phyloP scores from a whole-genome alignment of 37 sponge, comb jelly and placozoan species.

The Amphimedon queenslandica region DNA sequence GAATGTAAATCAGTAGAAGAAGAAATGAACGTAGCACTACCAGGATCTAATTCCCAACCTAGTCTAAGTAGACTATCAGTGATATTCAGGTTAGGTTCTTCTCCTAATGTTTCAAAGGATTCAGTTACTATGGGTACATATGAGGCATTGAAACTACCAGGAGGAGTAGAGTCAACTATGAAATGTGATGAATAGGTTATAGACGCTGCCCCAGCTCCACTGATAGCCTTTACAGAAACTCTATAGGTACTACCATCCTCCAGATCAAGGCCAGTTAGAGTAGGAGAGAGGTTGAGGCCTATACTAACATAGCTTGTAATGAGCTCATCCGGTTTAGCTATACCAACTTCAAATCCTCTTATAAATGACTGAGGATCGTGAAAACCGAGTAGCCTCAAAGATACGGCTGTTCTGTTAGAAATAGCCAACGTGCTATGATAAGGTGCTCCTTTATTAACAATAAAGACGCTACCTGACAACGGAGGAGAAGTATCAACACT shows the following conservation, averaged over 20 bases:
- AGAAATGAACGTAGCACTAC: conserved; percentile 9
- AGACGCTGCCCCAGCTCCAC: conserved; percentile 46
- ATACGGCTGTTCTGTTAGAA: background rate
- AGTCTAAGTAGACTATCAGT: background rate
- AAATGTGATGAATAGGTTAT: conserved; percentile 12
- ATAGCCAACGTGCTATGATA: conserved; percentile 30
- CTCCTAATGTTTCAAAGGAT: too few species aligned
- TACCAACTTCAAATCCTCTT: conserved; percentile 52
- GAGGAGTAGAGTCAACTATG: conserved; percentile 31
- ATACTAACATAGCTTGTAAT: conserved; percentile 19
- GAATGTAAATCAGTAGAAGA: conserved; percentile 58
- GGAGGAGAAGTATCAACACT: conserved; percentile 58
- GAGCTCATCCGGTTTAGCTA: conserved; percentile 7
- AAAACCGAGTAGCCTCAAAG: conserved; percentile 57
- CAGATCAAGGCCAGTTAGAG: conserved; percentile 17
- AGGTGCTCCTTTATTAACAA: conserved; percentile 1
- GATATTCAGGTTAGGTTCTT: background rate
- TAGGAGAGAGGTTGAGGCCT: conserved; percentile 27
- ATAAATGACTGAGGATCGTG: conserved; percentile 56
- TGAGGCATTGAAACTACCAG: conserved; percentile 12
- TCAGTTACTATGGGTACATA: background rate
- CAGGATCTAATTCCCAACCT: conserved; percentile 2
- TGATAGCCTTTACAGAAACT: conserved; percentile 44
- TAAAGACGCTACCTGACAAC: conserved; percentile 32
- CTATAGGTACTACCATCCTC: conserved; percentile 37